phyloP scores from a whole-genome alignment of 1,140 invertebrate genomes.

The Ceratitis capitata region DNA sequence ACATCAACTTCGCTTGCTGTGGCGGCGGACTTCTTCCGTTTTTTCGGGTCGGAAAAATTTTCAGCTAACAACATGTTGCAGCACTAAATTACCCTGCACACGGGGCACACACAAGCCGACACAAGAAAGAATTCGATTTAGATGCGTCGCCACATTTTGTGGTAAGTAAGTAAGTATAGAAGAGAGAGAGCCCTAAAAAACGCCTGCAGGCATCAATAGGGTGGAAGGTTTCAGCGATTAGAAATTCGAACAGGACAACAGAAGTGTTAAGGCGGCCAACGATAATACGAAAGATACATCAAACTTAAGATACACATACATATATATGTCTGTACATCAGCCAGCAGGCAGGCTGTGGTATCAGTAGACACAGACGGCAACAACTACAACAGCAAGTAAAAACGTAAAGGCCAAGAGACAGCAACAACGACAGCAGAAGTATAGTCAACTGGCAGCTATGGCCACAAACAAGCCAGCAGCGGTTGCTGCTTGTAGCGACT shows the following conservation, averaged over 20 bases:
- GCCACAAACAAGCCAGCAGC: neutral
- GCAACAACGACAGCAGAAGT: neutral
- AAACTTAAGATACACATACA: too few species aligned
- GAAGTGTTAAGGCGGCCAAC: conserved; percentile 39
- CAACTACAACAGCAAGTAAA: neutral
- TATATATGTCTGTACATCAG: too few species aligned
- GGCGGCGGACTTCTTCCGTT: too few species aligned
- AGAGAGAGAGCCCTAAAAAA: neutral
- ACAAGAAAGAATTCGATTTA: neutral
- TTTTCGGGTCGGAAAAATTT: conserved; percentile 32
- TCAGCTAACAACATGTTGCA: conserved; percentile 42
- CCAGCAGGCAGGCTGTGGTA: neutral
- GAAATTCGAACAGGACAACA: conserved; percentile 61
- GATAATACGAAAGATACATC: neutral
- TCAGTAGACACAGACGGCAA: neutral
- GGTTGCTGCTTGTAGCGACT: neutral
- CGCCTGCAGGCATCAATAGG: conserved; percentile 56
- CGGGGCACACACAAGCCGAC: neutral
- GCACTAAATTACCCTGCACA: neutral
- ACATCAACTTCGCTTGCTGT: too few species aligned
- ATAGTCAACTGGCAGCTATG: neutral
- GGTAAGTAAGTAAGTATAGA: neutral
- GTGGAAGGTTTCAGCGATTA: conserved; percentile 64
- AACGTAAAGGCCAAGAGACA: neutral
- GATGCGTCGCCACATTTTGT: conserved; percentile 24